These are phyloP conservation scores for Archips crataeganus DNA, from an alignment of 2,888 invertebrate genomes.

Conservation along the genomic window DNA sequence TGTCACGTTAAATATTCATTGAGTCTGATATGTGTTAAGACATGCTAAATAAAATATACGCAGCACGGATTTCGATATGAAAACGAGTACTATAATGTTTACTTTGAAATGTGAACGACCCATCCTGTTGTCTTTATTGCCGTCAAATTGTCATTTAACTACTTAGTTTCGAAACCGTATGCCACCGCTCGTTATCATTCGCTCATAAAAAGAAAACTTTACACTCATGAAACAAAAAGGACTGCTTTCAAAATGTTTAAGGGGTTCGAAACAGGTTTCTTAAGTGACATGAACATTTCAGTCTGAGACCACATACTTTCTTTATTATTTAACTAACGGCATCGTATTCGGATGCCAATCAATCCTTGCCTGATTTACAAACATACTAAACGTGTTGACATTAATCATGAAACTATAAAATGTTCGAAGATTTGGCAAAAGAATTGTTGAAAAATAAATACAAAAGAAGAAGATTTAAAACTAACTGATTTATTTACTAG, in stretches of 20 bases:
- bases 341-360: constrained; percentile 58
- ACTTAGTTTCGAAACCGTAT: constrained; percentile 34
- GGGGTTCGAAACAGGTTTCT: constrained; percentile 29
- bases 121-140: constrained; percentile 27
- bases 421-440: constrained; percentile 27
- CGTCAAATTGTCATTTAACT: constrained; percentile 22
- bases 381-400: constrained; percentile 56
- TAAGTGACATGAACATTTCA: constrained; percentile 18
- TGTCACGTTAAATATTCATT: constrained; percentile 26
- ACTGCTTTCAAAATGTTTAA: constrained; percentile 9
- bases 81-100: constrained; percentile 6
- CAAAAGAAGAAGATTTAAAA: background rate
- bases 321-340: constrained; percentile 69
- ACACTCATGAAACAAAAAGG: constrained; percentile 22
- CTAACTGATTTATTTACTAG: background rate
- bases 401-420: constrained; percentile 49
- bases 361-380: constrained; percentile 61
- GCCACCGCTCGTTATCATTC: constrained; percentile 34
- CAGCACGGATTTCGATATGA: constrained; percentile 10
- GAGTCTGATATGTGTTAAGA: background rate
- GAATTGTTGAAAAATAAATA: background rate
- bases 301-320: constrained; percentile 50
- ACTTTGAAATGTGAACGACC: constrained; percentile 7
- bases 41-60: constrained; percentile 7
- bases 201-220: constrained; percentile 35